Evolutionary conservation across 2,113 vertebrate genomes (phyloP).

Genomic region (Saccopteryx leptura): DNA sequence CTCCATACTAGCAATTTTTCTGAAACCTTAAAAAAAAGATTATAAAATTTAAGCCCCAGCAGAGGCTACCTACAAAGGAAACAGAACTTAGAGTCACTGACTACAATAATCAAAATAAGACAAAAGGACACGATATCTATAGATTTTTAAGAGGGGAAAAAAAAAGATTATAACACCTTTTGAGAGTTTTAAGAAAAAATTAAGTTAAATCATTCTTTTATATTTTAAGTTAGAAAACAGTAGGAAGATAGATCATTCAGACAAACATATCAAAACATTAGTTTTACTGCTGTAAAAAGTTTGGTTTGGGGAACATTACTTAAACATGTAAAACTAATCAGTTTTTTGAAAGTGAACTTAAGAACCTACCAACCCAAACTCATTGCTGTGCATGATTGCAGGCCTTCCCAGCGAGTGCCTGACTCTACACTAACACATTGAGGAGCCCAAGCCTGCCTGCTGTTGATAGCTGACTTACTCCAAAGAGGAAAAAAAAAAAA

Average conservation of each 20-base stretch:
- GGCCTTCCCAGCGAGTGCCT: not conserved
- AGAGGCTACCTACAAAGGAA: not conserved
- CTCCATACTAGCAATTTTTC: not conserved
- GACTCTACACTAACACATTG: not conserved
- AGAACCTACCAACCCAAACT: not conserved
- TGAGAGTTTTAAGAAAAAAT: not conserved
- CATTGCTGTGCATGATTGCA: not conserved
- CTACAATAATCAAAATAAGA: not conserved
- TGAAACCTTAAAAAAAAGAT: not conserved
- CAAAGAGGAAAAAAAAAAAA: not conserved
- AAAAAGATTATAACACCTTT: not conserved
- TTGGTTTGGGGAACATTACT: not conserved
- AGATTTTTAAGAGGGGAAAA: not conserved
- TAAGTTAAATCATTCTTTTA: not conserved
- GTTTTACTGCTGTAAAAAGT: not conserved
- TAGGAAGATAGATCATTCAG: not conserved
- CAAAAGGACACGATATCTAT: not conserved
- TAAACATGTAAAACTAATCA: not conserved
- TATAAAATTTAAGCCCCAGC: not conserved
- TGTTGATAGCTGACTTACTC: not conserved
- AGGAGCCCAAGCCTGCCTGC: not conserved
- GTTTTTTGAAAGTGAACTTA: not conserved
- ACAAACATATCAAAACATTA: not conserved
- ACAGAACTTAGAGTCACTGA: not conserved
- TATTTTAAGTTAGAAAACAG: slow-evolving; percentile 8